Percentiles rank a stretch among this genome's conserved stretches.
Conservation (phyloP, 2,797 vertebrate species). For the Cetoscarus ocellatus region DNA sequence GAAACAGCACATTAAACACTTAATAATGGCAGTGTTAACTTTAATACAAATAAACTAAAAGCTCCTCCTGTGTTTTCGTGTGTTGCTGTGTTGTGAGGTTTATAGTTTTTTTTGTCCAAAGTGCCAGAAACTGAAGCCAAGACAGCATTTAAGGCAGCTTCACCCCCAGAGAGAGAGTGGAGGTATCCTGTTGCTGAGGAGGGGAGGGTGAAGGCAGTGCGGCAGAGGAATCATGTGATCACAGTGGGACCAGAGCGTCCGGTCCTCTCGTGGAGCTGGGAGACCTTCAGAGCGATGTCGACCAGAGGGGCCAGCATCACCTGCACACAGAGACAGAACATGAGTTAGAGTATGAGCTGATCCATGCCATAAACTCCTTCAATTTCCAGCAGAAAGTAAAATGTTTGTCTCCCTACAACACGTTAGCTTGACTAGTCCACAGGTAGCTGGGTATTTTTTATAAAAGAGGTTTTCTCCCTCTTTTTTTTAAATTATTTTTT, state of each 20-base stretch:
- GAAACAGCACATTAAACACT: not conserved
- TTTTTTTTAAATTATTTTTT: no score
- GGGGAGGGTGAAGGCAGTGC: conserved; percentile 32
- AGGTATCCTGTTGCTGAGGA: conserved; percentile 58
- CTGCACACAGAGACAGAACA: conserved; percentile 75
- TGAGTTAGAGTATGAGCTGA: conserved; percentile 6
- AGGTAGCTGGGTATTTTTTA: no score
- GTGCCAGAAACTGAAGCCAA: conserved; percentile 25
- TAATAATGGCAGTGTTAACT: conserved; percentile 21
- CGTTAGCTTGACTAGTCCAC: no score
- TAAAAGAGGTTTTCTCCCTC: no score
- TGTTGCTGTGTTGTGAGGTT: conserved; percentile 23
- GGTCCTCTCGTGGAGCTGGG: conserved; percentile 92
- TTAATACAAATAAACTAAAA: conserved; percentile 21
- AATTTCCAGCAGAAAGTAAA: no score
- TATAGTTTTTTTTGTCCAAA: conserved; percentile 21
- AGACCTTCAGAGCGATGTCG: conserved; percentile 94
- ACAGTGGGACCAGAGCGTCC: conserved; percentile 93
- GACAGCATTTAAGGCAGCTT: conserved; percentile 52
- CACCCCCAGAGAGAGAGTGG: conserved; percentile 35
- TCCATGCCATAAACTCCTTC: not conserved
- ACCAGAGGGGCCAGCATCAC: conserved; percentile 96
- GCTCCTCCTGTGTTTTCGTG: conserved; percentile 28
- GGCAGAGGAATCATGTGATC: conserved; percentile 89
- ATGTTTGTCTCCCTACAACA: no score